A percentile compares a stretch with the other conserved stretches of the same genome.
Evolutionary conservation across 2,113 vertebrate genomes (phyloP).

Genomic region (Phainopepla nitens): DNA sequence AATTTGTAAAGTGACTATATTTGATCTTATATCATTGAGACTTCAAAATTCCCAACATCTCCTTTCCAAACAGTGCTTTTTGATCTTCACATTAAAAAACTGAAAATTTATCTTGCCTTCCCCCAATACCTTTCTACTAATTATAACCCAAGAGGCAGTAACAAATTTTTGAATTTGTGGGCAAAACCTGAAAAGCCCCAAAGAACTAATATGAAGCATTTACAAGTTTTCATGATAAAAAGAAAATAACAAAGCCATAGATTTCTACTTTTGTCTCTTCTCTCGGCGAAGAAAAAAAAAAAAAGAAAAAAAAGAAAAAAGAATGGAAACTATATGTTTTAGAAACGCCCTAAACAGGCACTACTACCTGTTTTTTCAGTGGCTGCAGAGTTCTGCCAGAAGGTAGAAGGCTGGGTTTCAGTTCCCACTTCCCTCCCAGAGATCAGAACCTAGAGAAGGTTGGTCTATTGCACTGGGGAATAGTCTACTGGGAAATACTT

Average conservation of each 20-base stretch:
- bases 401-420: background rate
- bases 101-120: background rate
- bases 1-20: background rate
- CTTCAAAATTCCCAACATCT: background rate
- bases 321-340: background rate
- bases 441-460: background rate
- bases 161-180: background rate
- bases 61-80: background rate
- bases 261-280: background rate
- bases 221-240: background rate
- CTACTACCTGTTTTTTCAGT: background rate
- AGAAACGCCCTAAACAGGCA: fast-evolving
- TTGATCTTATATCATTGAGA: background rate
- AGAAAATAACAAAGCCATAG: background rate
- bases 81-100: background rate
- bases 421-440: background rate
- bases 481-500: slow-evolving; percentile 21
- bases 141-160: background rate
- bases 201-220: background rate
- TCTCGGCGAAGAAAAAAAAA: background rate
- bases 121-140: background rate
- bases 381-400: background rate
- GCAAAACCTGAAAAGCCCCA: background rate
- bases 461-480: background rate
- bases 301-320: background rate